Percentiles rank a stretch among this genome's conserved stretches.
Conservation (phyloP, 1,140 invertebrate species). For the Pararge aegeria region DNA sequence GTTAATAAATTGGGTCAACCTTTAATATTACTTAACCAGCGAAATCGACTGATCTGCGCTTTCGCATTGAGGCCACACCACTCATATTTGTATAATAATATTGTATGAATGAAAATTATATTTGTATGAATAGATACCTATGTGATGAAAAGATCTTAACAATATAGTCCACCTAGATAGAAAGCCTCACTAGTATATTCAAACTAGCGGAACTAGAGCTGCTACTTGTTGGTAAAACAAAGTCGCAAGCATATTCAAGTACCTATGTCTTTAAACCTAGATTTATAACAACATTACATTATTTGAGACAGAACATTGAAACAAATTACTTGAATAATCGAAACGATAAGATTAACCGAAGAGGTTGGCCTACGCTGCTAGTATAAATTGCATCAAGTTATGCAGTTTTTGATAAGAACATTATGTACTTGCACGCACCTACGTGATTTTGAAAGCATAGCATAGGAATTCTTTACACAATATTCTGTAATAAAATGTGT, state of each 20-base stretch:
- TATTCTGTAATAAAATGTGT: not conserved
- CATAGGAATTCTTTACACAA: not conserved
- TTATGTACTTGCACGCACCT: not conserved
- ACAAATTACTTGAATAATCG: conserved; percentile 1
- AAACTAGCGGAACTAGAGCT: too few species aligned
- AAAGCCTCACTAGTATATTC: too few species aligned
- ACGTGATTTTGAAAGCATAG: not conserved
- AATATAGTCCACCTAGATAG: too few species aligned
- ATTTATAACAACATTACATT: conserved; percentile 2
- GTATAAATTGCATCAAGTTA: conserved; percentile 6
- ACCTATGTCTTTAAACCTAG: not conserved
- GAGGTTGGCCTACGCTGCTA: not conserved
- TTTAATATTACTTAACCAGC: too few species aligned
- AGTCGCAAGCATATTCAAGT: not conserved
- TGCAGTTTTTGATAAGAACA: conserved; percentile 5
- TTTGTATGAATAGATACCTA: too few species aligned
- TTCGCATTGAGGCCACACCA: too few species aligned
- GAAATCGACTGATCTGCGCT: too few species aligned
- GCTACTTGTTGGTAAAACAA: too few species aligned
- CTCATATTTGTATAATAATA: too few species aligned
- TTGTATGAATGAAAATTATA: too few species aligned
- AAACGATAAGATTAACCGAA: conserved; percentile 2
- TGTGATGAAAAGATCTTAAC: too few species aligned
- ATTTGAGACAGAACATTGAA: not conserved
- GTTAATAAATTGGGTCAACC: too few species aligned